These are phyloP conservation scores for Drosophila merina DNA, from an alignment of 2,888 invertebrate species.

Conservation along the genomic window DNA sequence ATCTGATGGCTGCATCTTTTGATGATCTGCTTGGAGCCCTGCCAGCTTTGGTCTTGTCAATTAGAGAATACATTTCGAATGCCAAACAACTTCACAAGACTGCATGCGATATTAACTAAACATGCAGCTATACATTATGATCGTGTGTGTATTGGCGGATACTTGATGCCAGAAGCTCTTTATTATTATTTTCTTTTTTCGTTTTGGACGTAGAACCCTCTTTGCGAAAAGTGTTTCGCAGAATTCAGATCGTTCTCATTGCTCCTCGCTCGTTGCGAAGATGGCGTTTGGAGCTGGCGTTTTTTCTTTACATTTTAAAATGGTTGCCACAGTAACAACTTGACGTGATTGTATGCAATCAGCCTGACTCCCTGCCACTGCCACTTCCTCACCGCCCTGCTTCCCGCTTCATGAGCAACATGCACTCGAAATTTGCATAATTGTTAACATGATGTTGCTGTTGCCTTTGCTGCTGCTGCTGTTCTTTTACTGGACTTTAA, in stretches of 20 bases:
- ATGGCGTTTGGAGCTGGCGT: slow-evolving; percentile 65
- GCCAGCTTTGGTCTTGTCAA: slow-evolving; percentile 79
- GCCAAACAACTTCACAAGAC: slow-evolving; percentile 67
- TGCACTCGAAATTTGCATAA: slow-evolving; percentile 81
- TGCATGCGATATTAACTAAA: slow-evolving; percentile 67
- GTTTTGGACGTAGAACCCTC: slow-evolving; percentile 1
- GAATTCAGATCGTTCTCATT: slow-evolving; percentile 61
- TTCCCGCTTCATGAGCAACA: slow-evolving; percentile 56
- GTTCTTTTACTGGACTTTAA: slow-evolving; percentile 61
- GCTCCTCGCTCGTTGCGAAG: slow-evolving; percentile 56
- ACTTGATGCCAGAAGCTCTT: slow-evolving; percentile 23
- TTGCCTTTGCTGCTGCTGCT: slow-evolving; percentile 43
- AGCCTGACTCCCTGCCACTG: slow-evolving; percentile 44
- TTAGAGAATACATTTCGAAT: slow-evolving; percentile 57
- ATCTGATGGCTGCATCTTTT: slow-evolving; percentile 54
- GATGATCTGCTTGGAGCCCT: slow-evolving; percentile 75
- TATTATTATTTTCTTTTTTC: slow-evolving; percentile 1
- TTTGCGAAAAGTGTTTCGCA: slow-evolving; percentile 56
- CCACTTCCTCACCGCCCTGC: slow-evolving; percentile 23
- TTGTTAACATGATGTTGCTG: slow-evolving; percentile 81
- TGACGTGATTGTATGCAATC: slow-evolving; percentile 83
- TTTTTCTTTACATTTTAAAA: slow-evolving; percentile 62
- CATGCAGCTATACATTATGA: slow-evolving; percentile 20
- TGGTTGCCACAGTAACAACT: slow-evolving; percentile 58
- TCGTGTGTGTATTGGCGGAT: slow-evolving; percentile 19